Evolutionary conservation across 2,113 vertebrate genomes (phyloP).

Genomic region (Cariama cristata): DNA sequence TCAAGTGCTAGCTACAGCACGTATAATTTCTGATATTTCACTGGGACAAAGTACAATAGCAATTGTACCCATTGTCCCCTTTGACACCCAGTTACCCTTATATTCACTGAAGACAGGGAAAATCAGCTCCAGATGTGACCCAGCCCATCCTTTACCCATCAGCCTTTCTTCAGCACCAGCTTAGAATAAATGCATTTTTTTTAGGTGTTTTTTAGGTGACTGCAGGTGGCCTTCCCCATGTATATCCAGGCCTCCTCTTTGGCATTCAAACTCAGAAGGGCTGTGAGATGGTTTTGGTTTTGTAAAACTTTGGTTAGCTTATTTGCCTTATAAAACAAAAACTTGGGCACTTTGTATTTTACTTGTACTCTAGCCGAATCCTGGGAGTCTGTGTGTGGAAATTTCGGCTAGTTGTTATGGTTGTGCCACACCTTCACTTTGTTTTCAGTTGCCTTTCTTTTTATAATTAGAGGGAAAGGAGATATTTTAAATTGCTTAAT

Average conservation of each 20-base stretch:
- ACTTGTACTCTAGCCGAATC: background rate
- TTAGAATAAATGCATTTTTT: background rate
- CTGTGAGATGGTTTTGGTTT: background rate
- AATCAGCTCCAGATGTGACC: background rate
- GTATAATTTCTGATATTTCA: background rate
- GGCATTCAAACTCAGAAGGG: background rate
- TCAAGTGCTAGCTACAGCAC: background rate
- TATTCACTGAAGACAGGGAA: background rate
- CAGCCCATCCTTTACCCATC: background rate
- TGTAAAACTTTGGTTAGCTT: background rate
- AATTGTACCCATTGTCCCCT: background rate
- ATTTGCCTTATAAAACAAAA: background rate
- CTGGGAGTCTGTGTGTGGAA: background rate
- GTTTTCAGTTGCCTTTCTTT: background rate
- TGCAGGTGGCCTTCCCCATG: background rate
- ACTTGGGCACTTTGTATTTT: background rate
- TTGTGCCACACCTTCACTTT: background rate
- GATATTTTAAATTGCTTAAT: background rate
- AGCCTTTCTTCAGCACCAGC: background rate
- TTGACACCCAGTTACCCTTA: too few relatives aligned
- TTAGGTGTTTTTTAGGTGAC: background rate
- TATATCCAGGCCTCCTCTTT: background rate
- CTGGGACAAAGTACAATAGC: background rate
- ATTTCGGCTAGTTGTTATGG: background rate
- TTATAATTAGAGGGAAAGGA: background rate